A percentile compares a stretch with the other conserved stretches of the same genome.
phyloP scores from a whole-genome alignment of 2,888 invertebrate species.

The Kryphioiulus occultus region DNA sequence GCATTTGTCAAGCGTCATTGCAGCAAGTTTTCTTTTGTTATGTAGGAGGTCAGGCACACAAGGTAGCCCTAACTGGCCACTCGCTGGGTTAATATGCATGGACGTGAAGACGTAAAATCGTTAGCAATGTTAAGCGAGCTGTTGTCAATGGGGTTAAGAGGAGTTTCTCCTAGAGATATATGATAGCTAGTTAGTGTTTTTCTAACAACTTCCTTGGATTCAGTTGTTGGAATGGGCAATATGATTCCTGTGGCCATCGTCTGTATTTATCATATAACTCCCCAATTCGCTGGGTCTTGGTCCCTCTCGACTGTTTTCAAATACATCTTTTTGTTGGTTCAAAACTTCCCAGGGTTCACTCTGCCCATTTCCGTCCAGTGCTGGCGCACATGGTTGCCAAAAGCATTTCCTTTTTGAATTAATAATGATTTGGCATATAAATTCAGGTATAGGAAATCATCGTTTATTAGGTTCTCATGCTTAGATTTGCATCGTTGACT shows the following conservation, averaged over 20 bases:
- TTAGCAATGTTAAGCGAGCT: not conserved
- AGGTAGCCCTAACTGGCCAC: not conserved
- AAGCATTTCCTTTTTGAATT: constrained; percentile 49
- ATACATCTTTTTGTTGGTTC: not conserved
- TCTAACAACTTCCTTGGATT: constrained; percentile 11
- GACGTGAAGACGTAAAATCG: not conserved
- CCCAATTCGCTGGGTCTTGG: not conserved
- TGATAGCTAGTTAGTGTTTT: constrained; percentile 2
- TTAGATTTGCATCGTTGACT: constrained; percentile 40
- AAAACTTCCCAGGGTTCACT: constrained; percentile 3
- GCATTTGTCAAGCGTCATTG: not conserved
- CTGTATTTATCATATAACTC: not conserved
- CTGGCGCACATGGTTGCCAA: constrained; percentile 23
- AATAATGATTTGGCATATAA: constrained; percentile 46
- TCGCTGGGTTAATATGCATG: not conserved
- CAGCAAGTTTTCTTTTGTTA: not conserved
- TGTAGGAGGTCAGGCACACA: not conserved
- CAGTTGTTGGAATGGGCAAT: not conserved
- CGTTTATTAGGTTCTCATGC: constrained; percentile 46
- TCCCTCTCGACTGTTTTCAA: not conserved
- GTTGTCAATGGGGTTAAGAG: not conserved
- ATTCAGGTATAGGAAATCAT: constrained; percentile 47
- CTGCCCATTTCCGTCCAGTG: constrained; percentile 37
- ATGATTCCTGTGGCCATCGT: not conserved
- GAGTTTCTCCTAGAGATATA: not conserved